Evolutionary conservation across 2,797 vertebrate genomes (phyloP).

Genomic region (Acrossocheilus fasciatus): DNA sequence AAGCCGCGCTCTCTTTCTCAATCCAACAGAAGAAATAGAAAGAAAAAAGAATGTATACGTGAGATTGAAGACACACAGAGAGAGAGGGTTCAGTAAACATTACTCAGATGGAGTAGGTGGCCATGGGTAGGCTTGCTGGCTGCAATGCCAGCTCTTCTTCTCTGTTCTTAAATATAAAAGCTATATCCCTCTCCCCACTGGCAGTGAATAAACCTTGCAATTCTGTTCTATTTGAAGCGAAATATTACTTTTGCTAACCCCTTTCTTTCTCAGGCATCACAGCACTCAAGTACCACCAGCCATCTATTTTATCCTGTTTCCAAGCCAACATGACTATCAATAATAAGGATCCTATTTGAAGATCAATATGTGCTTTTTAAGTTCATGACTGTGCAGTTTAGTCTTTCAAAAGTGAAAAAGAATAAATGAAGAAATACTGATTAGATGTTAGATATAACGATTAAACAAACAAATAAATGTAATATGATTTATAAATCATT

Average conservation of each 20-base stretch:
- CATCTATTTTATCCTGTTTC: slow-evolving; percentile 1
- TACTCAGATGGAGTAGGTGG: slow-evolving; percentile 14
- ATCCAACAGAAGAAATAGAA: slow-evolving; percentile 34
- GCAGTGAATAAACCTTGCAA: neutral
- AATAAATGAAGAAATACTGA: neutral
- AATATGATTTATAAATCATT: neutral
- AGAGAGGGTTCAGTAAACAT: slow-evolving; percentile 6
- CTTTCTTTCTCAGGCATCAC: slow-evolving; percentile 2
- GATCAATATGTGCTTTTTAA: neutral
- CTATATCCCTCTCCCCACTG: slow-evolving; percentile 5
- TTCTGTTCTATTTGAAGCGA: neutral
- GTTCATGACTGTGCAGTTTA: neutral
- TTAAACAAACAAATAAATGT: neutral
- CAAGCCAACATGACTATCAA: slow-evolving; percentile 8
- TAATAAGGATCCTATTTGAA: slow-evolving; percentile 1
- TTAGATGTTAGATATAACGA: neutral
- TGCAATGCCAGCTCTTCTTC: neutral
- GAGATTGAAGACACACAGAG: neutral
- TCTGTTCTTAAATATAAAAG: slow-evolving; percentile 44
- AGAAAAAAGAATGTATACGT: neutral
- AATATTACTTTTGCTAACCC: slow-evolving; percentile 14
- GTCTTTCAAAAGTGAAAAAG: neutral
- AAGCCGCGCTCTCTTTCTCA: slow-evolving; percentile 47
- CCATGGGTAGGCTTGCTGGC: slow-evolving; percentile 10
- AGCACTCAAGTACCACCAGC: neutral